Percentiles rank a stretch among this genome's conserved stretches.
Evolutionary conservation across 2,888 invertebrate genomes (phyloP).

Genomic region (Mythimna albipuncta): DNA sequence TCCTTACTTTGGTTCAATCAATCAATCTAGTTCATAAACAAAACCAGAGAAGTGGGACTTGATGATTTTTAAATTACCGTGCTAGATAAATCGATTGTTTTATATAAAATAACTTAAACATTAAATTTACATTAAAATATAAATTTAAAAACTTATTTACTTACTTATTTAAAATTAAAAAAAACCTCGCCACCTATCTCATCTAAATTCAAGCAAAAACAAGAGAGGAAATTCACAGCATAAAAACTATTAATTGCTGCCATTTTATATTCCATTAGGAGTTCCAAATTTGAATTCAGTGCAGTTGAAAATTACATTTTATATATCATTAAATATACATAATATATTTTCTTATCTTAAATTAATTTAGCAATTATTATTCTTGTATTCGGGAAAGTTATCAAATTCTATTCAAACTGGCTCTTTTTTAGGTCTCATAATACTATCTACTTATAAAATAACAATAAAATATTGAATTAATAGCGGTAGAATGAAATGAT

Average conservation of each 20-base stretch:
- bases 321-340: not conserved
- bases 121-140: not conserved
- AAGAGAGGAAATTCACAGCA: constrained; percentile 13
- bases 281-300: constrained; percentile 74
- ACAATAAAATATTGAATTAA: too few species aligned
- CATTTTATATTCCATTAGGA: constrained; percentile 57
- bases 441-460: too few species aligned
- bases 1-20: not conserved
- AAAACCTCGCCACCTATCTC: too few species aligned
- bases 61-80: too few species aligned
- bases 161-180: too few species aligned
- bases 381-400: not conserved
- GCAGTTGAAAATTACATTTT: constrained; percentile 71
- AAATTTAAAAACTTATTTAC: too few species aligned
- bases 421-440: too few species aligned
- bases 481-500: too few species aligned
- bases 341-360: not conserved
- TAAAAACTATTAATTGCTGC: constrained; percentile 59
- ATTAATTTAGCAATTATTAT: not conserved
- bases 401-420: not conserved
- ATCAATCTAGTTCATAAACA: not conserved
- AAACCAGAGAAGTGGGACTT: too few species aligned
- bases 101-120: not conserved
- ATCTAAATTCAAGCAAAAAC: constrained; percentile 14
- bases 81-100: not conserved